Conservation (phyloP, 2,888 invertebrate species). For the Ophioninae sp. region DNA sequence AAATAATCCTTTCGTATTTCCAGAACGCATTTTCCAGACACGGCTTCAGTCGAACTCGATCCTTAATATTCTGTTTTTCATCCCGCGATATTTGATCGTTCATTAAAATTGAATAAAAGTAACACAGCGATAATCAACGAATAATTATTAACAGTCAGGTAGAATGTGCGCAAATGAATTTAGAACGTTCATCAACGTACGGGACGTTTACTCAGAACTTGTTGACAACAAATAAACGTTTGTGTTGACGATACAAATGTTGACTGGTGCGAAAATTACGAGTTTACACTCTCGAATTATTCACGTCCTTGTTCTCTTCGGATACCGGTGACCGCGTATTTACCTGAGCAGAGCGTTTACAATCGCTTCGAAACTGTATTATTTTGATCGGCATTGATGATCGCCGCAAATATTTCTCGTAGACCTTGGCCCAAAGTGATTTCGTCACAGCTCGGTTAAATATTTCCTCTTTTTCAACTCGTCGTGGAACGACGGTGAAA, state of each 20-base stretch:
- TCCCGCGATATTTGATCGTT: too few species aligned
- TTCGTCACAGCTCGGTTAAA: neutral
- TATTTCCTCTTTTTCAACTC: neutral
- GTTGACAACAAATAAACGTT: neutral
- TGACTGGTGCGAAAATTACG: conserved; percentile 10
- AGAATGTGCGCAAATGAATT: neutral
- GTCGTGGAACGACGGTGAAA: neutral
- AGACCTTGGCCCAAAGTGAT: neutral
- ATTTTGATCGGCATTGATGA: neutral
- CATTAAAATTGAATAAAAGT: neutral
- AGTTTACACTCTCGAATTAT: conserved; percentile 33
- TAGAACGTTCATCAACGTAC: neutral
- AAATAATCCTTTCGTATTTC: too few species aligned
- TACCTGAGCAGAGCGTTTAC: neutral
- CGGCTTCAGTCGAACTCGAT: too few species aligned
- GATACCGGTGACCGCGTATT: conserved; percentile 9
- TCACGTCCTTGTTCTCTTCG: conserved; percentile 9
- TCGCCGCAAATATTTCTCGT: neutral
- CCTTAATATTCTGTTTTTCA: too few species aligned
- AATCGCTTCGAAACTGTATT: neutral
- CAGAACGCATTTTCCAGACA: too few species aligned
- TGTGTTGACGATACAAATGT: neutral
- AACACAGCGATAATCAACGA: neutral
- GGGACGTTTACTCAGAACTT: neutral
- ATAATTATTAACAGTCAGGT: neutral